Evolutionary conservation across 2,888 invertebrate genomes (phyloP), one percentile per base, ranked within the genome.

Genomic region (Mimumesa dahlbomi): DNA sequence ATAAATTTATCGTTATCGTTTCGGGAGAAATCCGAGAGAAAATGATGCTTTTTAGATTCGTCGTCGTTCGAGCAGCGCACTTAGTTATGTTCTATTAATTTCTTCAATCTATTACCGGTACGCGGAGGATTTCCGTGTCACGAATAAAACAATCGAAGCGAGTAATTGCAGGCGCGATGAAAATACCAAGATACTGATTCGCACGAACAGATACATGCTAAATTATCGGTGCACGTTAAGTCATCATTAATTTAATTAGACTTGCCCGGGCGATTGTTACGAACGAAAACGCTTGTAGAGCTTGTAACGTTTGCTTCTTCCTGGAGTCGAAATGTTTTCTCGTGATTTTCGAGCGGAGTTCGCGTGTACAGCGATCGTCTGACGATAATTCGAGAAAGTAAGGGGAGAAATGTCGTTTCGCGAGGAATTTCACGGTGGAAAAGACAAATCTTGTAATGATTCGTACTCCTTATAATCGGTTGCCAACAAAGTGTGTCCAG

Each of bases 401-500:
- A 63, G 57, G 42, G n/a, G n/a, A n/a, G 56, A 65, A 68, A 72
- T 56, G 62, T 49, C 29, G 63, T 54, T 22, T 49, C 29, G 65
- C 42, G 50, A 36, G 42, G 63, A 75, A 69, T 76, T 63, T 69
- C 54, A 49, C 46, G 21, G 21, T 65, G 68, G 66, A 67, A 73
- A 67, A 62, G 62, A 50, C 59, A 70, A 73, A 73, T 69, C 69
- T 73, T 48, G 18, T 65, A 53, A 66, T 18, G 69, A 63, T 57
- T 67, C 31, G 46, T 61, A 67, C 52, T 61, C 53, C 36, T 67
- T 65, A 42, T 29, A 67, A 73, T 61, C 64, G 46, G 52, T 54
- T 59, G 73, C 69, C 58, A 70, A 56, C 73, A 70, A 73, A 75
- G 63, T 68, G 65, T 73, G 67, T 67, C 63, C 72, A 70, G 67